Conservation (phyloP, 2,113 vertebrate genomes). For the Callaeas wilsoni region DNA sequence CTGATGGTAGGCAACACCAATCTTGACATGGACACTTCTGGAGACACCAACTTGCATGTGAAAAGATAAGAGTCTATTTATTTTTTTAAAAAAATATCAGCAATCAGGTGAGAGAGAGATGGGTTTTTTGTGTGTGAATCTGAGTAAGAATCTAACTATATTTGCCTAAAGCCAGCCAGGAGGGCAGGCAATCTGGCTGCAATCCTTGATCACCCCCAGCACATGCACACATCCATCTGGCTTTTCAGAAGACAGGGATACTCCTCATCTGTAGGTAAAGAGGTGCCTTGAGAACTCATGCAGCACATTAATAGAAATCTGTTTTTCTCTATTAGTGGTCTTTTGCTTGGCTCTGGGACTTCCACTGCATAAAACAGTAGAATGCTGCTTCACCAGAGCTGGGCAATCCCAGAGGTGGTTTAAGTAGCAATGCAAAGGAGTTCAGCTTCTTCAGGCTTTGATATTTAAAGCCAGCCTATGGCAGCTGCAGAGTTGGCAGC, state of each 20-base stretch:
- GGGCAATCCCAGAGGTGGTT: background rate
- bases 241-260: background rate
- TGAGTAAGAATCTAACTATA: background rate
- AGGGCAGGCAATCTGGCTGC: background rate
- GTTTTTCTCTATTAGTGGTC: background rate
- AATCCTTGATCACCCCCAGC: background rate
- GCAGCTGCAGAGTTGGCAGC: slow-evolving; percentile 43
- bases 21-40: background rate
- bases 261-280: background rate
- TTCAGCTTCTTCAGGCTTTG: slow-evolving; percentile 40
- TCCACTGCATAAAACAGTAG: background rate
- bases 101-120: background rate
- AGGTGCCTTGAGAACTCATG: background rate
- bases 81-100: background rate
- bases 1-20: background rate
- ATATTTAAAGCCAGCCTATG: slow-evolving; percentile 10
- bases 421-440: slow-evolving; percentile 7
- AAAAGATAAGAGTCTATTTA: background rate
- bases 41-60: background rate
- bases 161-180: background rate
- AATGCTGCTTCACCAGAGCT: background rate
- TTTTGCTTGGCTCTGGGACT: background rate
- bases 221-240: background rate
- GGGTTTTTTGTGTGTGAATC: background rate
- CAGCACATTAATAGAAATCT: background rate